phyloP scores from a whole-genome alignment of 2,888 invertebrate species.

The Diadegma fenestrale region DNA sequence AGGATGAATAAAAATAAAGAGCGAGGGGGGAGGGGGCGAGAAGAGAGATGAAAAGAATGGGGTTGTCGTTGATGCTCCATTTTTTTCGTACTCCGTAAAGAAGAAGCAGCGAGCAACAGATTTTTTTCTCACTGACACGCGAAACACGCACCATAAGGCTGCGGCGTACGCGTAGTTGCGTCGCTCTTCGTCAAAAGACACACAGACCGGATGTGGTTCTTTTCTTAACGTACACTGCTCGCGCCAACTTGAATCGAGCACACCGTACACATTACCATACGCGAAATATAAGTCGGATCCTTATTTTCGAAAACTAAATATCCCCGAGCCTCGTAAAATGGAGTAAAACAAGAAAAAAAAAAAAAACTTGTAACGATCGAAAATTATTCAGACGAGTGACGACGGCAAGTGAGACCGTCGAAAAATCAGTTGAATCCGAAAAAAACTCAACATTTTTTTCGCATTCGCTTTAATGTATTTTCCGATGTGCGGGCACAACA shows the following conservation, averaged over 20 bases:
- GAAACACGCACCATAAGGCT: slow-evolving; percentile 63
- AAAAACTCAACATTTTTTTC: not conserved
- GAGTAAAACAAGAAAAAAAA: not conserved
- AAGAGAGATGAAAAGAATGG: slow-evolving; percentile 17
- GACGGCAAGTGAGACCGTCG: not conserved
- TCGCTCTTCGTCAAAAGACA: slow-evolving; percentile 45
- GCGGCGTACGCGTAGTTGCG: slow-evolving; percentile 15
- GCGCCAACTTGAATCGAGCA: slow-evolving; percentile 58
- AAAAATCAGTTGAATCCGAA: not conserved
- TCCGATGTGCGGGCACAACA: too few species aligned
- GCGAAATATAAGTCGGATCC: not conserved
- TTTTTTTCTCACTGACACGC: slow-evolving; percentile 66
- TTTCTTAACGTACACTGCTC: slow-evolving; percentile 60
- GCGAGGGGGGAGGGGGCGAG: not conserved
- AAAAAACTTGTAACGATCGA: not conserved
- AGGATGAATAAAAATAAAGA: slow-evolving; percentile 7
- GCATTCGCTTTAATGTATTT: not conserved
- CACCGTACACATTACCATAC: slow-evolving; percentile 4
- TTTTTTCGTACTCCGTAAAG: slow-evolving; percentile 19
- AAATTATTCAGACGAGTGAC: not conserved
- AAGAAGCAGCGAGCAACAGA: slow-evolving; percentile 70
- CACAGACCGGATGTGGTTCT: slow-evolving; percentile 67
- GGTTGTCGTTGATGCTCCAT: slow-evolving; percentile 40
- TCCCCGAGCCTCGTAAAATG: not conserved
- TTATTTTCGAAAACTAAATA: not conserved